These are phyloP conservation scores for Tipula helvola DNA, from an alignment of 2,888 invertebrate genomes.

Conservation along the genomic window DNA sequence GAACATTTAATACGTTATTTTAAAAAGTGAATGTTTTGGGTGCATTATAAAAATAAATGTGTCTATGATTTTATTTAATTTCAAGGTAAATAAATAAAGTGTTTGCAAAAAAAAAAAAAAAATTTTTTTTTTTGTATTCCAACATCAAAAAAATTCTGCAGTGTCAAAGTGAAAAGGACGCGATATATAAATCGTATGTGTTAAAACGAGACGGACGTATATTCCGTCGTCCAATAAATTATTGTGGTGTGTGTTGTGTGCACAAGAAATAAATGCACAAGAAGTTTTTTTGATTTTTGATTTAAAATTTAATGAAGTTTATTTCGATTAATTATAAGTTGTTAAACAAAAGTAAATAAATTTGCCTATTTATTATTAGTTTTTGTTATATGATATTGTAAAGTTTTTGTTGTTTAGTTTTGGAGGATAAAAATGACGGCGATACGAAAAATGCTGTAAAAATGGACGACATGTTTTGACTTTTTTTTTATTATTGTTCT, in stretches of 20 bases:
- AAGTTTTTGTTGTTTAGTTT: neutral
- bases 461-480: slow-evolving; percentile 4
- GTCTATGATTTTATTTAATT: slow-evolving; percentile 5
- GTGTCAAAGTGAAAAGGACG: slow-evolving; percentile 4
- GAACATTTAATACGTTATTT: neutral
- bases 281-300: neutral
- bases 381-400: neutral
- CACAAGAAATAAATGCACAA: neutral
- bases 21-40: neutral
- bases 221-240: neutral
- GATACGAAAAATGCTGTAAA: neutral
- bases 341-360: neutral
- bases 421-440: neutral
- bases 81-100: slow-evolving; percentile 6
- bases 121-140: neutral
- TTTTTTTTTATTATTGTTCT: neutral
- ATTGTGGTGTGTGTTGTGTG: neutral
- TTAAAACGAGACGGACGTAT: neutral
- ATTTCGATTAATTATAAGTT: neutral
- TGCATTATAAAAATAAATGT: neutral
- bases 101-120: neutral
- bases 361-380: neutral
- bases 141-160: neutral
- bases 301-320: neutral
- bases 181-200: neutral